Conservation (phyloP, 2,113 vertebrate species). For the Tympanuchus pallidicinctus region DNA sequence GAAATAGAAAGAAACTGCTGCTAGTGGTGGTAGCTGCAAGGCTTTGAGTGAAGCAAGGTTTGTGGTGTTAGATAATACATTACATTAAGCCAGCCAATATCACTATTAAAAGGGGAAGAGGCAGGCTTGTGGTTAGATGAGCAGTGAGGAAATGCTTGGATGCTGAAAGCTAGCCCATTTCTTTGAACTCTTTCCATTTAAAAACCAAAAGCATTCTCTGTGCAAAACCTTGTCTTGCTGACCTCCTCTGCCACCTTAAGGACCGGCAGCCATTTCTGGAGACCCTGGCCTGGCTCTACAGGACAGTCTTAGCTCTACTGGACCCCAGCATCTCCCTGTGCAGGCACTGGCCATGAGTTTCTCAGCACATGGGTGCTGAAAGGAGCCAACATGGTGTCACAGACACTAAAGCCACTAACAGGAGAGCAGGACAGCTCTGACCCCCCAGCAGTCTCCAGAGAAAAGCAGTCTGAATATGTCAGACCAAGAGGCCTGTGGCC, state of each 20-base stretch:
- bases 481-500: neutral
- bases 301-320: neutral
- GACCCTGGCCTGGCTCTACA: neutral
- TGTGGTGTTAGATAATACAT: neutral
- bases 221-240: neutral
- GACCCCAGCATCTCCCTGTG: neutral
- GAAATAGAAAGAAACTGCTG: neutral
- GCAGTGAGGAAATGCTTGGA: neutral
- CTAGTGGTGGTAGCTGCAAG: neutral
- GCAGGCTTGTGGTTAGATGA: neutral
- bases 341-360: neutral
- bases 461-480: neutral
- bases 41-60: neutral
- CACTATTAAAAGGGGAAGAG: neutral
- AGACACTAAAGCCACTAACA: neutral
- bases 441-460: neutral
- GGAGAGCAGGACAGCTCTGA: neutral
- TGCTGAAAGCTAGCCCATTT: neutral
- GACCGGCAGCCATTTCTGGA: neutral
- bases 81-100: neutral
- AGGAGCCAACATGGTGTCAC: neutral
- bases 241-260: neutral
- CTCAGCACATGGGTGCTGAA: neutral
- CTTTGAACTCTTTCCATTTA: constrained; percentile 1
- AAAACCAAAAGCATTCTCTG: neutral